Evolutionary conservation across 1,140 invertebrate genomes (phyloP), one percentile per base, ranked within the genome.

Genomic region (Bombyx mandarina): DNA sequence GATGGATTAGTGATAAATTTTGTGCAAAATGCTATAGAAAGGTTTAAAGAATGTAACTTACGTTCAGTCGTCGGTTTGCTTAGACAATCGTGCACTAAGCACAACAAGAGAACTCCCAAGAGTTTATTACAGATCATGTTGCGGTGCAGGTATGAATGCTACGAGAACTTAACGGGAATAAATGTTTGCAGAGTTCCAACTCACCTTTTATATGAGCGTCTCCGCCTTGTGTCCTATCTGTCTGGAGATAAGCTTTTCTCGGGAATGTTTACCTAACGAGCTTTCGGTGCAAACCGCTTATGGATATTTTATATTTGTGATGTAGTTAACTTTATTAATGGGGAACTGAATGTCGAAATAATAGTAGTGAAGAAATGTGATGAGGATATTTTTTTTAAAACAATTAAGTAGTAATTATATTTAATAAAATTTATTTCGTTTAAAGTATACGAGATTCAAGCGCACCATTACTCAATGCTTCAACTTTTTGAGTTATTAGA

Each of bases 241-340:
- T 57, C 54, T 8, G 6, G 57, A 83, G 82, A 85, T 84, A 87
- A 83, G 63, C 57, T 54, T 57, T 60, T 70, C 65, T 69, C 65
- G 77, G 82, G 79, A 87, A 85, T 87, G 79, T 87, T 87, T 81
- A 73, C 73, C 69, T 87, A 83, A 85, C 82, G 80, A 78, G 73
- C 62, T 35, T 35, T 35, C 26, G 26, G 26, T 35, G 26, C 26
- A 35, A 35, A 35, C 26, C 26, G 26, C 26, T 35, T 35, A 35
- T 35, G 43, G 5, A n/a, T 18, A 12, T 8, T n/a, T 48, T 6
- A 35, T 35, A 35, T 35, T 35, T 35, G 26, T 35, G 26, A 35
- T 35, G 26, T 35, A 35, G 26, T 35, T 35, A 35, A 35, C 2
- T 35, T 35, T 35, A 35, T 35, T 35, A 35, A 35, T 35, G 26